Conservation (phyloP, 2,888 invertebrate species). For the Pseudococcus jackbeardsleyi region DNA sequence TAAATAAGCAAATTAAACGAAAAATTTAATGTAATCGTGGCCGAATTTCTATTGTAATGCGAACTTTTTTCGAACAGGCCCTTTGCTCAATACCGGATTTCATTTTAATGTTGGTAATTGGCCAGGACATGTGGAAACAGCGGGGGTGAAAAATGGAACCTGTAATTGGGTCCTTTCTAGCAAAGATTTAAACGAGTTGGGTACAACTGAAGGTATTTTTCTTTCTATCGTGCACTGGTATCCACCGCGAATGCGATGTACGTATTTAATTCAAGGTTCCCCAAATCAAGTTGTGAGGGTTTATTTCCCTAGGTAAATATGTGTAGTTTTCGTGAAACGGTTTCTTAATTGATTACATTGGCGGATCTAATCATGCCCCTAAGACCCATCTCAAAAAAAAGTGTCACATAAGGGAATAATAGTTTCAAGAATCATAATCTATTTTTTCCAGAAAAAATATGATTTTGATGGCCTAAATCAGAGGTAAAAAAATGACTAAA, state of each 20-base stretch:
- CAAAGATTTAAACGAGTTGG: conserved; percentile 81
- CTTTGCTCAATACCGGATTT: conserved; percentile 90
- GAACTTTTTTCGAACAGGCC: conserved; percentile 73
- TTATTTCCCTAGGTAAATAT: conserved; percentile 85
- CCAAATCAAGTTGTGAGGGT: conserved; percentile 89
- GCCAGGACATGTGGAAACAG: conserved; percentile 93
- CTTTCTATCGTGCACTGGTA: conserved; percentile 95
- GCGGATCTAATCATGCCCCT: too few relatives aligned
- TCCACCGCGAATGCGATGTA: conserved; percentile 92
- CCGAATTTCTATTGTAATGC: neutral
- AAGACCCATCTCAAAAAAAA: too few relatives aligned
- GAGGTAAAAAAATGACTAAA: too few relatives aligned
- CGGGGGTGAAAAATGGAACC: conserved; percentile 85
- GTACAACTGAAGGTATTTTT: conserved; percentile 89
- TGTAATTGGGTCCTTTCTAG: conserved; percentile 91
- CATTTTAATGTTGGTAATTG: conserved; percentile 96
- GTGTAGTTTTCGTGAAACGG: neutral
- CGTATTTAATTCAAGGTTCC: conserved; percentile 88
- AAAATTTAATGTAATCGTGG: neutral
- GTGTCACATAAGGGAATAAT: too few relatives aligned
- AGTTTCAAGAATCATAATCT: too few relatives aligned
- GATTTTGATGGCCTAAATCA: too few relatives aligned
- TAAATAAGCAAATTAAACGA: neutral
- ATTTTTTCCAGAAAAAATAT: too few relatives aligned
- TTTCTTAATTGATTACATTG: neutral